phyloP scores from a whole-genome alignment of 2,113 vertebrate species.

The Pristiophorus japonicus region DNA sequence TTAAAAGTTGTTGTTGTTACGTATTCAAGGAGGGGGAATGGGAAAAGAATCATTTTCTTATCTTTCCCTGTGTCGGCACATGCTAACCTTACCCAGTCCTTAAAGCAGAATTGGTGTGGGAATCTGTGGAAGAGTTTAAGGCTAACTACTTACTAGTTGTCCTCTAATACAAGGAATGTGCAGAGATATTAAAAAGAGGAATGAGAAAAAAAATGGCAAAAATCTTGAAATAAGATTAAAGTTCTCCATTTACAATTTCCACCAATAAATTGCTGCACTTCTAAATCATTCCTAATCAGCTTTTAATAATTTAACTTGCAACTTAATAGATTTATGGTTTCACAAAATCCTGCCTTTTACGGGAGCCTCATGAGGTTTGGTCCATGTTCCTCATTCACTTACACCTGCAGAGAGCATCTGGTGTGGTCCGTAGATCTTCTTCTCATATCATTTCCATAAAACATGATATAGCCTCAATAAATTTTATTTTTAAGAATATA shows the following conservation, averaged over 20 bases:
- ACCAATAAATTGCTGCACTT: background rate
- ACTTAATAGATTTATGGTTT: background rate
- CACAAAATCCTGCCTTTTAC: background rate
- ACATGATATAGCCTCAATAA: background rate
- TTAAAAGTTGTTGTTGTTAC: too few relatives aligned
- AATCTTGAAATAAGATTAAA: background rate
- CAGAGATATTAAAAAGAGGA: background rate
- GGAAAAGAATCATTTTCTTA: background rate
- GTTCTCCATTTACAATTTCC: background rate
- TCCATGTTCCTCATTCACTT: background rate
- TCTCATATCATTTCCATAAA: constrained; percentile 3
- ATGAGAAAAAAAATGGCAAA: background rate
- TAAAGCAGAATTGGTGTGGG: background rate
- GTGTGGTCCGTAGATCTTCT: background rate
- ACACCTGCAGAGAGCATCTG: background rate
- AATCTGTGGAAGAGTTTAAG: background rate
- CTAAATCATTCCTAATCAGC: background rate
- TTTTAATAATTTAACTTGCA: background rate
- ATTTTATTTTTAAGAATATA: background rate
- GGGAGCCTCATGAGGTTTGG: background rate
- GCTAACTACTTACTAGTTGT: background rate
- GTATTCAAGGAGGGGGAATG: background rate
- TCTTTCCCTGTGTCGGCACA: background rate
- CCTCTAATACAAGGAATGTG: background rate
- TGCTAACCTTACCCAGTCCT: background rate